Percentiles rank a stretch among this genome's conserved stretches.
Evolutionary conservation across 1,140 invertebrate genomes (phyloP).

Genomic region (Kradibia gibbosae): DNA sequence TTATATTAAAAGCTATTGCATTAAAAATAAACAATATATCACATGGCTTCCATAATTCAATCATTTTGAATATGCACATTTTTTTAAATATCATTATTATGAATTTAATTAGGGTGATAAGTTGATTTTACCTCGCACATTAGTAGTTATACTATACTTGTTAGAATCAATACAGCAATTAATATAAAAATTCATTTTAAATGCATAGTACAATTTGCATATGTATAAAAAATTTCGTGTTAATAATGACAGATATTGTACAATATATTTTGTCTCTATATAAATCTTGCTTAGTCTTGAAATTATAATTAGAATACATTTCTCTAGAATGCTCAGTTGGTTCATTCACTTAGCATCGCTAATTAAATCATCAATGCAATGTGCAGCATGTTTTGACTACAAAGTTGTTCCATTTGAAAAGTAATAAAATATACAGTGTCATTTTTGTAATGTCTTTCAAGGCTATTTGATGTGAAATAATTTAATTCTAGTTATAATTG

Average conservation of each 20-base stretch:
- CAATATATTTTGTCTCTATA: constrained; percentile 12
- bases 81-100: neutral
- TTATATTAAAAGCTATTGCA: too few relatives aligned
- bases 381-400: neutral
- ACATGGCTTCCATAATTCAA: neutral
- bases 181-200: constrained; percentile 31
- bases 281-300: constrained; percentile 2
- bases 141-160: too few relatives aligned
- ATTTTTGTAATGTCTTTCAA: neutral
- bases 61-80: constrained; percentile 13
- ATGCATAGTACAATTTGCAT: constrained; percentile 41
- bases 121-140: constrained; percentile 33
- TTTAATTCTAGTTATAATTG: neutral
- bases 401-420: neutral
- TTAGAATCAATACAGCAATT: constrained; percentile 30
- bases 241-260: constrained; percentile 34
- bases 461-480: neutral
- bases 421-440: neutral
- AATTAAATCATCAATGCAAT: neutral
- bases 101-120: constrained; percentile 33
- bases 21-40: constrained; percentile 4
- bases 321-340: neutral
- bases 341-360: constrained; percentile 37
- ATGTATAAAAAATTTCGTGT: constrained; percentile 23
- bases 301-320: neutral